A percentile compares a stretch with the other conserved stretches of the same genome.
Conservation (phyloP, 2,888 invertebrate genomes). For the Orthosia incerta region DNA sequence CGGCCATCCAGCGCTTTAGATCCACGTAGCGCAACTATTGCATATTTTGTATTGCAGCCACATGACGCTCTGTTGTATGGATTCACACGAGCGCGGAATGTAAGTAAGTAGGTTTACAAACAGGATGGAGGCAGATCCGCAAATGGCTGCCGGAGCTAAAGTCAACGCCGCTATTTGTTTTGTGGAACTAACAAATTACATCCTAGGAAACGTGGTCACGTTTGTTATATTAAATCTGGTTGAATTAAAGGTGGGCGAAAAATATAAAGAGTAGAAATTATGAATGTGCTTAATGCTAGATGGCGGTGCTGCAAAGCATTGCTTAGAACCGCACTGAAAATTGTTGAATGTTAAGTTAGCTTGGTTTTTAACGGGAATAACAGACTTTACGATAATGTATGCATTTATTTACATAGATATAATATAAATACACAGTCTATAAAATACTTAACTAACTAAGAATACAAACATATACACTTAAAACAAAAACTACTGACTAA, state of each 20-base stretch:
- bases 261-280: constrained; percentile 5
- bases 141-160: constrained; percentile 73
- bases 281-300: constrained; percentile 2
- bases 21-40: constrained; percentile 51
- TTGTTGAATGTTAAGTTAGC: not conserved
- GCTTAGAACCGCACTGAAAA: not conserved
- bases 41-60: constrained; percentile 64
- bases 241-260: constrained; percentile 40
- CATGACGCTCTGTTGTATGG: constrained; percentile 67
- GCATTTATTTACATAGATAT: too few relatives aligned
- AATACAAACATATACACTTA: too few relatives aligned
- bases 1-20: constrained; percentile 38
- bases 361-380: not conserved
- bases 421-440: too few relatives aligned
- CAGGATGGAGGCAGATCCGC: constrained; percentile 71
- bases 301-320: not conserved
- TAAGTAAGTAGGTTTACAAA: constrained; percentile 74
- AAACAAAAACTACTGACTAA: too few relatives aligned
- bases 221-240: constrained; percentile 68
- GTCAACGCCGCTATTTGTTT: constrained; percentile 72
- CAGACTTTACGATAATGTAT: too few relatives aligned
- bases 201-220: constrained; percentile 65
- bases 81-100: constrained; percentile 72
- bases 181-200: constrained; percentile 74
- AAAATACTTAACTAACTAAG: too few relatives aligned